Evolutionary conservation across 2,888 invertebrate genomes (phyloP), one percentile per base, ranked within the genome.

Genomic region (Linyphia triangularis): DNA sequence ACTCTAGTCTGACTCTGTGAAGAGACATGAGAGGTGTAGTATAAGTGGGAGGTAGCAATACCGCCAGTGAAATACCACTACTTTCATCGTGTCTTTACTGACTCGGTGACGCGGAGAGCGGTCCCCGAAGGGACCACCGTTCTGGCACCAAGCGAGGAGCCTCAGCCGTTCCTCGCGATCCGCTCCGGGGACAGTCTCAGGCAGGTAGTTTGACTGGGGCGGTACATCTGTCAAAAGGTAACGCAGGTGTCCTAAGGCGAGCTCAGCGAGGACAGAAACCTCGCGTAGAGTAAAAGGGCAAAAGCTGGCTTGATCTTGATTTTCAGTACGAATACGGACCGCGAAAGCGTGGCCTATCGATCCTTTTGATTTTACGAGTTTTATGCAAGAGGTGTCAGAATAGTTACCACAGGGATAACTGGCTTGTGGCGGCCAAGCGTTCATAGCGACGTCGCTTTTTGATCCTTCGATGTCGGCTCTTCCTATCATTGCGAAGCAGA

Each of bases 401-500:
- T 92, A 92, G 92, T 92, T 92, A 92, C 92, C 92, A 92, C 91
- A 92, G 92, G 91, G 91, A 92, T 92, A 92, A 92, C 91, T 92
- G 92, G 91, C 91, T 92, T 92, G 92, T 92, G 92, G 92, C 91
- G 91, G 91, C 91, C 91, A 92, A 91, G 92, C 92, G 92, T 92
- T 92, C 92, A 92, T 91, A 92, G 92, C 91, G 91, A 92, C 91
- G 91, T 91, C 90, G 92, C 91, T 91, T 92, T 91, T 92, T 91
- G 91, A 92, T 91, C 91, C 90, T 94, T 95, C 95, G 95, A 95
- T 95, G 94, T 95, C 95, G 95, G 95, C 95, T 95, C 95, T 95
- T 95, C 95, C 95, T 95, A 95, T 95, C 95, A 95, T 95, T 95
- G 94, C 93, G 95, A 95, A 95, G 95, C 95, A 94, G 94, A 95